Base-by-base conservation (phyloP, 1,140 invertebrate genomes). In the Babylonia areolata region DNA sequence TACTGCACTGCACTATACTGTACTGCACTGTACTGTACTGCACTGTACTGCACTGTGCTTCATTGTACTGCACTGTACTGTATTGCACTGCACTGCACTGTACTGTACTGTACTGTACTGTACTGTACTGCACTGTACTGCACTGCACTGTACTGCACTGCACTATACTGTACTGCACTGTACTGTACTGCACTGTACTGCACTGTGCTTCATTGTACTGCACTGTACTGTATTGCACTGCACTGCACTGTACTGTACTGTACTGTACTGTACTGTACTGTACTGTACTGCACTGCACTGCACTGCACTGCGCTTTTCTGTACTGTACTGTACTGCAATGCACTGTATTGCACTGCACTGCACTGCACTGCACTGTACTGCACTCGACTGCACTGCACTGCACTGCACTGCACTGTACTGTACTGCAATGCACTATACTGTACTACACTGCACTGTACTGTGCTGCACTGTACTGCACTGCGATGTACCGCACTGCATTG, bases 131-230 rank as follows among this genome's bases (percentile, higher is more conserved):
- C 15, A 46, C 42, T 46, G 42, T 15, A 46, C 42, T 46, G 42
- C 42, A 64, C 58, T 64, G 58, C 28, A 28, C 28, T 64, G 58
- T 23, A 64, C 58, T 64, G 58, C 58, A 33, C n/a, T 37, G 33
- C 69, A 73, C 69, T 73, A 23, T 77, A 46, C 69, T 77, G 39
- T 46, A 37, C 64, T 37, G 78, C 35, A 37, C 78, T 54, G 78
- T 42, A 37, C 58, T 64, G 46, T 80, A 40, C 39, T 54, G 46
- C 28, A 37, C 39, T 42, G 78, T 12, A 37, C 39, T 54, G 46
- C n/a, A 54, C 23, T 64, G 58, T 64, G 28, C 15, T 6, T 9
- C 3, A 23, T 23, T 64, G 15, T 64, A 23, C 15, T 64, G 28
- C 23, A 12, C 17, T 28, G 58, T 64, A 3, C 28, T 64, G 15